Base-by-base conservation (phyloP, 2,113 vertebrate genomes). In the Puntigrus tetrazona region DNA sequence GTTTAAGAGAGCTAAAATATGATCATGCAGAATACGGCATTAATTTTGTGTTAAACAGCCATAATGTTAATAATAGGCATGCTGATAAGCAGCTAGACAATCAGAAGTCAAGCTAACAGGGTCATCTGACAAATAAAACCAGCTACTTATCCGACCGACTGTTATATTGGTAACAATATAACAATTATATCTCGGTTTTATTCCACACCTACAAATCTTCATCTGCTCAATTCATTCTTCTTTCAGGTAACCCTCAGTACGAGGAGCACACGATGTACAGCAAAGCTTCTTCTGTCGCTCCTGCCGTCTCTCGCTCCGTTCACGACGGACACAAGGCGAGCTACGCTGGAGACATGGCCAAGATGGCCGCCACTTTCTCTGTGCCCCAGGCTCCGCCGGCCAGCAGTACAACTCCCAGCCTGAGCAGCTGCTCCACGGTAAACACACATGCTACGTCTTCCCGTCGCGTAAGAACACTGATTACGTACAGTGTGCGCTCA, bases 371-470 rank as follows among this genome's bases (percentile, higher is more conserved):
- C 0, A 90, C 94, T 2, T 98, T 98, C 90, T 95, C 92, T 0
- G 87, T 95, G 84, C 95, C 95, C 83, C 97, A 97, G 92, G 92
- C 88, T 0, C 92, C 86, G 0, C 93, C 92, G 0, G 90, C 95
- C 0, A 94, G 95, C 88, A 98, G 93, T 87, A 92, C 92, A 84
- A 98, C 97, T 0, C 96, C 97, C 1, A 98, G 96, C 52, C 94
- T 95, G 84, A 97, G 96, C 91, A 97, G 95, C 88, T 98, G 97
- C 90, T 99, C 98, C 89, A 96, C 97, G 89, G 98, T 99, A 92
- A 95, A 93, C 69, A 27, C 25, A 27, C 9, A 25, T 75, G 10
- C 55, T 7, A 52, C 45, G 31, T 57, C 6, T 76, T 34, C 14
- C 57, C n/a, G 22, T 59, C 3, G 18, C 16, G 55, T 78, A 34